Base-by-base conservation (phyloP, 2,113 vertebrate genomes). In the Pheucticus melanocephalus region DNA sequence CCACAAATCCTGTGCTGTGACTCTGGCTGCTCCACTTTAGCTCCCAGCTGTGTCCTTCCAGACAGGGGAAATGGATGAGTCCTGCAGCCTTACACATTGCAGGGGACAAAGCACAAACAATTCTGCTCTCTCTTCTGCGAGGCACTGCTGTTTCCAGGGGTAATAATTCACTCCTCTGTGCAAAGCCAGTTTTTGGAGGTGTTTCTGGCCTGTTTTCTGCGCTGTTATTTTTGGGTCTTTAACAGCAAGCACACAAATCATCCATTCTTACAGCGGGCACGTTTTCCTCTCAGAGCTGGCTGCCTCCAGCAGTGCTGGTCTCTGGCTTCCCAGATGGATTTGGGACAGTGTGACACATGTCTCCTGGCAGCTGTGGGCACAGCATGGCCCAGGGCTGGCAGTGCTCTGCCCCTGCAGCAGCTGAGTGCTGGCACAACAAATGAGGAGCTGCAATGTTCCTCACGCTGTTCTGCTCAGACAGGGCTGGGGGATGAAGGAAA, bases 281-380 rank as follows among this genome's bases (percentile, higher is more conserved):
- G 7, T 57, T 94, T 86, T 76, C 31, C 66, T 47, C 51, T 73
- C 88, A 30, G 77, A 80, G 50, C 83, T 80, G 88, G 70, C 83
- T 91, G 82, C 86, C 77, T 81, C 44, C 56, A 61, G 69, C 65
- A 79, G 71, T 44, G 83, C 57, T 72, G 77, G 39, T 68, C 61
- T 56, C 88, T 92, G 80, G 37, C 81, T 91, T 76, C 47, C 88
- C 92, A 97, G 83, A 85, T 85, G 94, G 94, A 65, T 69, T 30
- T 79, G 59, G 88, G 85, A 39, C 40, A 66, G 87, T 77, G 33
- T 92, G 83, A 80, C 93, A 95, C 84, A 35, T 7, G 22, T 89
- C 65, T 84, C 45, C 91, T 95, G 93, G 90, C 95, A 96, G 95
- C 96, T 94, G 95, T 80, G 81, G 73, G 51, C 92, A 84, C 95